Base-by-base conservation (phyloP, 2,888 invertebrate species). In the Cantharis rufa region DNA sequence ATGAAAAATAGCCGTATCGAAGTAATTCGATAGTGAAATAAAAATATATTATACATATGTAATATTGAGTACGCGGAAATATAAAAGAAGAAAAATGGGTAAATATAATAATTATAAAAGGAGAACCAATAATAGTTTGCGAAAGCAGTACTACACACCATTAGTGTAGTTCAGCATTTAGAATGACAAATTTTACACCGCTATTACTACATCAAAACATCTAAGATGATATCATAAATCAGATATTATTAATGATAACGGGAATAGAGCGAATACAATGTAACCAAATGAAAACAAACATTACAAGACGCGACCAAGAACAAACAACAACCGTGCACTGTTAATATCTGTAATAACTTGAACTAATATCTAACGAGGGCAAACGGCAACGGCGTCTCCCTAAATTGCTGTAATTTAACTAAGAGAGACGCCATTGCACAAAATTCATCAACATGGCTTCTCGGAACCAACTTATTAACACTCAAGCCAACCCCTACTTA, bases 211-310 rank as follows among this genome's bases (percentile, higher is more conserved):
- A 78, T 82, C 82, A 84, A 82, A 83, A 84, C 18, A 66, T 66
- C 81, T 81, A 78, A 82, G 82, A 84, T 84, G 83, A 85, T 83
- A 83, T 82, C 83, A 84, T 84, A 85, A 85, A 85, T 85, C 85
- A 84, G 83, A 79, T 82, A 83, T 83, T 85, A 83, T 84, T 84
- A 85, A 84, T 83, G 84, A 80, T 82, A 80, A 80, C 80, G 83
- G 82, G 80, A 80, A 76, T 80, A 76, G 77, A 79, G 77, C 82
- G 82, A 82, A 79, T 75, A 82, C 82, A 81, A 80, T 81, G 81
- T 80, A 82, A 77, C 80, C 78, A 80, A 79, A 78, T 78, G 76
- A 78, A 81, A 75, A 82, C 82, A 82, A 84, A 83, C 83, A 84
- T 84, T 84, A 83, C 83, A 84, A 84, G 82, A 82, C 83, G 81